Evolutionary conservation across 1,140 invertebrate genomes (phyloP), one percentile per base, ranked within the genome.

Genomic region (Drosophila sp.): DNA sequence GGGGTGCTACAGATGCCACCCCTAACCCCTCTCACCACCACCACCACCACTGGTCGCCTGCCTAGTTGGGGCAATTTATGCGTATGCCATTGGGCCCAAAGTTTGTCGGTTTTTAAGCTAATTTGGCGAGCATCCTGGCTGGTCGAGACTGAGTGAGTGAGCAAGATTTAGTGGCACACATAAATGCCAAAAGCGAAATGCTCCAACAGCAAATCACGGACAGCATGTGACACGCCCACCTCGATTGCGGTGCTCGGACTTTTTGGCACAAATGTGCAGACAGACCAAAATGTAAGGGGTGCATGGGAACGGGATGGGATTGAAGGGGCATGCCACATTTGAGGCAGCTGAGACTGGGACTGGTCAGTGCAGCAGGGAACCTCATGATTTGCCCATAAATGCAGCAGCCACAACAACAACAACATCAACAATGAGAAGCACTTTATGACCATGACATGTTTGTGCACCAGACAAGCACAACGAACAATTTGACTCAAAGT

Each of bases 341-440:
- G 21, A 21, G 21, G 21, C 38, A 46, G 43, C 57, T 59, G 27
- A 16, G 13, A n/a, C 27, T 61, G 58, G 58, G 58, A 46, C 56
- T 61, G 58, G 58, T 61, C 58, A 50, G 43, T 61, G 67, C 86
- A 90, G 80, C 78, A 67, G 73, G 73, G 69, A 66, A 77, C 71
- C 81, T 86, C 81, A 90, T 90, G 86, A 90, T 80, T 90, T 86
- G 66, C 62, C 73, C 74, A 90, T 86, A 82, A 90, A 80, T 90
- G 86, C 66, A 53, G 46, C 54, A 72, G 32, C 62, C 64, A 25
- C 16, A 32, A 14, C 34, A 67, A 51, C 61, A 29, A 25, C 53
- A 58, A 50, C 45, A 18, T 9, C 18, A 43, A 34, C 13, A n/a
- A 46, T 3, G 18, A 6, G 18, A 4, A 21, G 16, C 7, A 25